Conservation (phyloP, 2,797 vertebrate genomes). For the Melanotaenia pygmaea region DNA sequence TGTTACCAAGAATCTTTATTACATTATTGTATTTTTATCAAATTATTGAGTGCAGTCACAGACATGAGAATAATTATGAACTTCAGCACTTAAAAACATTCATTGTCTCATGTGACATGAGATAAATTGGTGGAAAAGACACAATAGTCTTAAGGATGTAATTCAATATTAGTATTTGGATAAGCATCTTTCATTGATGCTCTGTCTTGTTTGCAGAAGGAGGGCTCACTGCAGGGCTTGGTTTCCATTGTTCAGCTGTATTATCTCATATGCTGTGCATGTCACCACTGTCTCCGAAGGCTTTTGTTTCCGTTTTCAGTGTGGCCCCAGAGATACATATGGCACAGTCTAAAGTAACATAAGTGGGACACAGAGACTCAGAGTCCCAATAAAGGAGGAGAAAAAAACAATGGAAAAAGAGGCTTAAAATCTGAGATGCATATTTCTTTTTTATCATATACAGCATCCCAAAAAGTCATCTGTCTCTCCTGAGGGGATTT, state of each 20-base stretch:
- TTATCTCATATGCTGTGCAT: constrained; percentile 63
- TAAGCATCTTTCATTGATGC: constrained; percentile 49
- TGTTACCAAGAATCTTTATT: background rate
- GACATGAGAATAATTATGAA: constrained; percentile 31
- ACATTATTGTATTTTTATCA: constrained; percentile 10
- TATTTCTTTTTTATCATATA: constrained; percentile 48
- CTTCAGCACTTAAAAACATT: constrained; percentile 16
- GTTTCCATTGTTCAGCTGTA: constrained; percentile 61
- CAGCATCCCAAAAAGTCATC: constrained; percentile 21
- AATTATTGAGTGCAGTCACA: constrained; percentile 44
- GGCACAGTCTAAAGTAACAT: constrained; percentile 44
- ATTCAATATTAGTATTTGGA: constrained; percentile 61
- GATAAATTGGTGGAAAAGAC: constrained; percentile 45
- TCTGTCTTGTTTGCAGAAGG: constrained; percentile 60
- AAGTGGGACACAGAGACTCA: constrained; percentile 68
- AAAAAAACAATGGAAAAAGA: constrained; percentile 44
- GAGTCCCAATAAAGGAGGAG: constrained; percentile 44
- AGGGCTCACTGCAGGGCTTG: constrained; percentile 55
- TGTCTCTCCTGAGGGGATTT: constrained; percentile 15
- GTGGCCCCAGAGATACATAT: constrained; percentile 59
- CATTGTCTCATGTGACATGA: constrained; percentile 50
- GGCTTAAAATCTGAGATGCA: constrained; percentile 55
- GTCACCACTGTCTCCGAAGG: constrained; percentile 51
- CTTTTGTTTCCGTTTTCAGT: constrained; percentile 54
- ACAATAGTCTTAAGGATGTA: constrained; percentile 53